Base-by-base conservation (phyloP, 2,797 vertebrate genomes). In the Ctenopoma multispine region DNA sequence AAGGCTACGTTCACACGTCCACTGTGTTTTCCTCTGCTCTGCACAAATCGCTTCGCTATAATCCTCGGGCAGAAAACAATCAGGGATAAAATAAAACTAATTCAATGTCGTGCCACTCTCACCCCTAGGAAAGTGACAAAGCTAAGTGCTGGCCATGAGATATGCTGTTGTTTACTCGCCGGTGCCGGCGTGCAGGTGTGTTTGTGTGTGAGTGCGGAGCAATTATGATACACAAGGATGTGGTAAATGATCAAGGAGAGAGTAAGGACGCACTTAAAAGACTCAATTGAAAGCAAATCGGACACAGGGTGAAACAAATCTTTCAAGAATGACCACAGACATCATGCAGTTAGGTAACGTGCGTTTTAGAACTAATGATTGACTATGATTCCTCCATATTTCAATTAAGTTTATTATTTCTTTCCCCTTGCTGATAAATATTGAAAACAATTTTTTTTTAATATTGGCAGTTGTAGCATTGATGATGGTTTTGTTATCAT, bases 1-100 rank as follows among this genome's bases (percentile, higher is more conserved):
- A 86, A 85, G 85, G 79, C 82, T 81, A 81, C 65, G 77, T 79
- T 78, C 56, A 47, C 23, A 40, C 62, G 71, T 80, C 83, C 83
- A 43, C 66, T 46, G 67, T 77, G 81, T 84, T 85, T 82, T 71
- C 68, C 67, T 44, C 70, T 3, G 63, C 68, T 70, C 48, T 0
- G n/a, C 85, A 80, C 80, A 90, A 91, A 92, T 90, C 72, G 72
- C 84, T 84, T 64, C 73, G 75, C 86, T 89, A 87, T 88, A 87
- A 91, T 89, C 89, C 81, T 72, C 36, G 0, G 85, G 87, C 83
- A 70, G 61, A 82, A 91, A 92, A 91, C 89, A 92, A 92, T 92
- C 92, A 91, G 66, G 72, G 77, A 84, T 80, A 60, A 82, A 82
- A 88, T 85, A 87, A 89, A 86, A 84, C 64, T 76, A 84, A 89